Base-by-base conservation (phyloP, 2,113 vertebrate genomes). In the Oxyura jamaicensis region DNA sequence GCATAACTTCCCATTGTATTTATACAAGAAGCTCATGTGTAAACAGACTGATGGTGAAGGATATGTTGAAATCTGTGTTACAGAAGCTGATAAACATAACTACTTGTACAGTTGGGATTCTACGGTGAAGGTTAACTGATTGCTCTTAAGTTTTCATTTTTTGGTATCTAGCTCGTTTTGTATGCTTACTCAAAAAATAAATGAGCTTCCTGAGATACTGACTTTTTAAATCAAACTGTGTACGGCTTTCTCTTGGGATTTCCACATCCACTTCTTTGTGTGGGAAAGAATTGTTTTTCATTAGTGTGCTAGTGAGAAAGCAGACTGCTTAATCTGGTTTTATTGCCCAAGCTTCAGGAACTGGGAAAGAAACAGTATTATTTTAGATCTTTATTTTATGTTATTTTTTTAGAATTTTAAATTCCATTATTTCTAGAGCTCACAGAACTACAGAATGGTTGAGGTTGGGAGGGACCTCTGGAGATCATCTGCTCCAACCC, bases 281-380 rank as follows among this genome's bases (percentile, higher is more conserved):
- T 97, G 90, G 90, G 90, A 88, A 96, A 95, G 87, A 93, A 94
- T 96, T 96, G 90, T 90, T 96, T 96, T 96, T 95, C 85, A 86
- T 96, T 94, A 96, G 95, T 77, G 90, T 94, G 90, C 85, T 91
- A 52, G 79, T 96, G 87, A 88, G 94, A 94, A 95, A 76, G 68
- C 84, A 87, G 75, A 29, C 90, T 86, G 82, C 90, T 93, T 88
- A 59, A 67, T 79, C 4, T 33, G 26, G 33, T 93, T 96, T 90
- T 46, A n/a, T 91, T 93, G 71, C 36, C 36, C 78, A 66, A 71
- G 59, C 88, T 91, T 33, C 59, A 80, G 84, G 46, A 94, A 55
- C 59, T 62, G 41, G 22, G 55, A 90, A 76, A 71, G 58, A 88
- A 87, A 41, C 20, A 8, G 25, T 39, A 29, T 41, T 65, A 39